Base-by-base conservation (phyloP, 2,888 invertebrate genomes). In the Stictocephala bisonia region DNA sequence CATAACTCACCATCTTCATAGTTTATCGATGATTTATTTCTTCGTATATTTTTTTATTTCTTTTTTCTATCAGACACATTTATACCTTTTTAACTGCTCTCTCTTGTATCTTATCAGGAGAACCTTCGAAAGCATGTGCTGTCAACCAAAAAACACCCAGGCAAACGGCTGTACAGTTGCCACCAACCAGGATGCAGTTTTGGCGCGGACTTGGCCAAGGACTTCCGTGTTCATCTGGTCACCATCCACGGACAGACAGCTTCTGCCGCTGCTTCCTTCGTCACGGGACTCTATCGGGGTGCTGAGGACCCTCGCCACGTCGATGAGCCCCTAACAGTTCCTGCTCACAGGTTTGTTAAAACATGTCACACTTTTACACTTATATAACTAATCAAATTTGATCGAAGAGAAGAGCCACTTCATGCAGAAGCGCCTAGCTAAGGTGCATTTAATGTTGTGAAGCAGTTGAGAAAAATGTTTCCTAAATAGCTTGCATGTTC, bases 81-180 rank as follows among this genome's bases (percentile, higher is more conserved):
- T 18, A 9, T 11, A 11, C 6, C 7, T 11, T 15, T 48, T 11
- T 9, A 6, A 48, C 48, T 48, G 4, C n/a, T 15, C 4, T 48
- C n/a, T 7, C n/a, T 35, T 35, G 58, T 72, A 22, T 35, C 40
- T 7, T 83, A 84, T 20, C 84, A 93, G 91, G 96, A 95, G 83
- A 96, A 96, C 83, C 88, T 96, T 11, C 88, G 96, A 3, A 95
- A 96, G 81, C 96, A 96, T 84, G 90, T 95, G 1, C 84, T 94
- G 0, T 90, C 89, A 35, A 93, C 93, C 9, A 90, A 88, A 71
- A 90, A 91, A 67, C 96, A 96, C 84, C 88, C 88, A 0, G 94
- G 93, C 0, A 88, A 91, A 80, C 89, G 85, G 73, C 87, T 96
- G 48, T 96, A 96, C 84, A 89, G 91, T 74, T 96, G 96, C 82